Conservation (phyloP, 2,888 invertebrate genomes). For the Campoplex nolae region DNA sequence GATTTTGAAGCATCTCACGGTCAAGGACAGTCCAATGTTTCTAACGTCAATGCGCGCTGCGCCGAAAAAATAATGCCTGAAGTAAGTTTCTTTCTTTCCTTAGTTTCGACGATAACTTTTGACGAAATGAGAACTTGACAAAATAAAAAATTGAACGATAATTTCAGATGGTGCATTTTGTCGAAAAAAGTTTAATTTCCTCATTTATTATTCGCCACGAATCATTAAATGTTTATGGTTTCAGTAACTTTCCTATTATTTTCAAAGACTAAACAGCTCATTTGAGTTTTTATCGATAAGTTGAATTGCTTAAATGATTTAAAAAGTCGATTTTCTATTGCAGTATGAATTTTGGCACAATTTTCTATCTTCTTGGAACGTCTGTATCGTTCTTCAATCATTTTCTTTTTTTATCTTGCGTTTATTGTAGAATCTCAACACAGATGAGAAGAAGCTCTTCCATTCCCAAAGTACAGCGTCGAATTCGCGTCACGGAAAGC, state of each 20-base stretch:
- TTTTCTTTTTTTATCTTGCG: background rate
- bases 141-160: too few relatives aligned
- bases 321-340: background rate
- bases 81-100: slow-evolving; percentile 10
- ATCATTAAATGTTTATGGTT: too few relatives aligned
- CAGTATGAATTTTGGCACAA: background rate
- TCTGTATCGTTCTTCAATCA: background rate
- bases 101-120: background rate
- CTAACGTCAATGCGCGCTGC: slow-evolving; percentile 30
- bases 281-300: background rate
- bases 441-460: slow-evolving; percentile 1
- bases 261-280: too few relatives aligned
- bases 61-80: slow-evolving; percentile 57
- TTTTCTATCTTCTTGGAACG: background rate
- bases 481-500: slow-evolving; percentile 39
- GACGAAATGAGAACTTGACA: background rate
- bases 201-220: too few relatives aligned
- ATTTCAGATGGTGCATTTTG: too few relatives aligned
- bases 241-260: too few relatives aligned
- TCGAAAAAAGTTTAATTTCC: too few relatives aligned
- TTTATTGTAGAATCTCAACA: background rate
- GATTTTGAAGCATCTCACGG: slow-evolving; percentile 31
- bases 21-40: slow-evolving; percentile 5
- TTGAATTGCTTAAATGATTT: too few relatives aligned
- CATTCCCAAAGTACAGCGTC: slow-evolving; percentile 33